Conservation (phyloP, 2,797 vertebrate species). For the Fratercula arctica region DNA sequence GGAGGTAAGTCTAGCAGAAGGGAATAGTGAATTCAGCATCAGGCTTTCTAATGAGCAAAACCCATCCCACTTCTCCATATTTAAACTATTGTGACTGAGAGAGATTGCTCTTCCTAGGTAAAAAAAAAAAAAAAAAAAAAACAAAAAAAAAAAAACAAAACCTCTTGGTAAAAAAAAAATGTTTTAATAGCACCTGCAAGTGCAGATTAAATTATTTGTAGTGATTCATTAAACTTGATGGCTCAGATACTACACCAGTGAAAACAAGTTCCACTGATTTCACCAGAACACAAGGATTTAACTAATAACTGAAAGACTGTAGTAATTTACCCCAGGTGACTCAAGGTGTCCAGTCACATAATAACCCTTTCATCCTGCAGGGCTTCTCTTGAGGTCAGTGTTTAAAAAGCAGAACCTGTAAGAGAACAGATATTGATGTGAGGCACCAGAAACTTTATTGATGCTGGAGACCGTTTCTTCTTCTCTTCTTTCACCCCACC, state of each 20-base stretch:
- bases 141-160: not conserved
- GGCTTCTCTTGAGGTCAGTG: not conserved
- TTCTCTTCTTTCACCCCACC: constrained; percentile 1
- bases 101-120: not conserved
- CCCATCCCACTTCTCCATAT: not conserved
- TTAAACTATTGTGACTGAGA: constrained; percentile 31
- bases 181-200: constrained; percentile 29
- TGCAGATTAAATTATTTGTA: constrained; percentile 32
- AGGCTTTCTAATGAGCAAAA: constrained; percentile 58
- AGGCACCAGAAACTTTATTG: constrained; percentile 8
- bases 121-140: not conserved
- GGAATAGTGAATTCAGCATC: constrained; percentile 60
- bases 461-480: not conserved
- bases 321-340: not conserved
- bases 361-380: not conserved
- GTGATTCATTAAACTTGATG: constrained; percentile 28
- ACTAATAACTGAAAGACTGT: not conserved
- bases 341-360: not conserved
- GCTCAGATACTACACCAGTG: not conserved
- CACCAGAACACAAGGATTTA: not conserved
- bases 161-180: not conserved
- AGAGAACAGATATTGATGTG: not conserved
- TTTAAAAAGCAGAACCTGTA: not conserved
- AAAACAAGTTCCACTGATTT: not conserved
- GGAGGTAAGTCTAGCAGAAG: constrained; percentile 64